These are phyloP conservation scores for Bolinopsis microptera DNA, from an alignment of 37 sponge, comb jelly and placozoan species.

Conservation along the genomic window DNA sequence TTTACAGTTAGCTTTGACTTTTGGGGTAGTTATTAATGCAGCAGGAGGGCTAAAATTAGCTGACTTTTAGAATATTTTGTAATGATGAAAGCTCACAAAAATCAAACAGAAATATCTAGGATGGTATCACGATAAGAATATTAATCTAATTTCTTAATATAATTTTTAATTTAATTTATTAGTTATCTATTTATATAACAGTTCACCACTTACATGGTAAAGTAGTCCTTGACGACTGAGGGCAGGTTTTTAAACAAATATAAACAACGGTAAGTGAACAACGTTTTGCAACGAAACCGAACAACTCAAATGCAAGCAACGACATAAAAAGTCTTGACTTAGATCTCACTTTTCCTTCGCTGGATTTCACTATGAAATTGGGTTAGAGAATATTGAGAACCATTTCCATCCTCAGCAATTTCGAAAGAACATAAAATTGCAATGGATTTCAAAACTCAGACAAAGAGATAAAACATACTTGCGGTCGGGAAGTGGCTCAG, in stretches of 20 bases:
- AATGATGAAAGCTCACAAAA: too few relatives aligned
- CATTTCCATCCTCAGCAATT: neutral
- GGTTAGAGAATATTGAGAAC: neutral
- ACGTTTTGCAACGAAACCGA: neutral
- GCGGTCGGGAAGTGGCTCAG: slow-evolving; percentile 81
- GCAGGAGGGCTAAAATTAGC: too few relatives aligned
- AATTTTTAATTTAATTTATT: too few relatives aligned
- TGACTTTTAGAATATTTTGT: too few relatives aligned
- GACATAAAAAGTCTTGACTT: neutral
- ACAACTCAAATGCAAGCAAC: slow-evolving; percentile 61
- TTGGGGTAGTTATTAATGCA: too few relatives aligned
- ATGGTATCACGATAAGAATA: too few relatives aligned
- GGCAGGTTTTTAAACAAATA: slow-evolving; percentile 1
- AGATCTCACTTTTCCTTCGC: neutral
- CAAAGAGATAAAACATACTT: slow-evolving; percentile 68
- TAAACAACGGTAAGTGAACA: slow-evolving; percentile 6
- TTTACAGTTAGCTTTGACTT: too few relatives aligned
- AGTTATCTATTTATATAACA: too few relatives aligned
- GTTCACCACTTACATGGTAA: slow-evolving; percentile 52
- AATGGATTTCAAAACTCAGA: neutral
- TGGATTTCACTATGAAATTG: neutral
- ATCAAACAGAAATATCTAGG: too few relatives aligned
- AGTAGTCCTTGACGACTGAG: neutral
- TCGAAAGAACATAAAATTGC: neutral
- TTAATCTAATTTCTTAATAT: too few relatives aligned